These are phyloP conservation scores for Tachina lurida DNA, from an alignment of 2,888 invertebrate genomes.

Conservation along the genomic window DNA sequence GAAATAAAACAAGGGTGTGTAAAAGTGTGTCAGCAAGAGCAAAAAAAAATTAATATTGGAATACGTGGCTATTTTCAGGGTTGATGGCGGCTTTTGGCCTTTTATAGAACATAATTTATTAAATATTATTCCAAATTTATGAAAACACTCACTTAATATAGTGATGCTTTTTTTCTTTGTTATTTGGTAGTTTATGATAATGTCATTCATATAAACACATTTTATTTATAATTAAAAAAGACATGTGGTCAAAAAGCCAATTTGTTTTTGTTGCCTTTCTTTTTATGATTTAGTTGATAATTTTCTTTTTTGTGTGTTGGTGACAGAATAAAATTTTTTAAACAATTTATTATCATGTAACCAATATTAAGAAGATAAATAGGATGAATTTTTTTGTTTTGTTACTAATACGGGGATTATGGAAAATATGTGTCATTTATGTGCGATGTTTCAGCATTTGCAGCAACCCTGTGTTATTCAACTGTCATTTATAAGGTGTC, in stretches of 20 bases:
- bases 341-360: slow-evolving; percentile 38
- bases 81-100: background rate
- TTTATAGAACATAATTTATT: slow-evolving; percentile 45
- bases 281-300: background rate
- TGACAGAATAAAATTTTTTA: slow-evolving; percentile 11
- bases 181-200: slow-evolving; percentile 29
- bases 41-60: background rate
- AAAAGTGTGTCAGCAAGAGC: background rate
- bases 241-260: slow-evolving; percentile 68
- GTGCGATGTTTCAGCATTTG: slow-evolving; percentile 4
- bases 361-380: background rate
- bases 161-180: background rate
- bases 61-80: slow-evolving; percentile 42
- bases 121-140: slow-evolving; percentile 48
- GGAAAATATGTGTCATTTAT: slow-evolving; percentile 57
- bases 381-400: slow-evolving; percentile 16
- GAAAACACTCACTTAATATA: background rate
- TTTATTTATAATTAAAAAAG: slow-evolving; percentile 63
- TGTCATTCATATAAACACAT: slow-evolving; percentile 41
- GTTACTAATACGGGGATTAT: slow-evolving; percentile 56
- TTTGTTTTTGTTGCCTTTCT: background rate
- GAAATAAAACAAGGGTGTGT: slow-evolving; percentile 40
- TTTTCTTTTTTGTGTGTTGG: background rate
- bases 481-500: slow-evolving; percentile 68
- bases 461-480: slow-evolving; percentile 59